Evolutionary conservation across 2,888 invertebrate species (phyloP).

Genomic region (Agrilus mali): DNA sequence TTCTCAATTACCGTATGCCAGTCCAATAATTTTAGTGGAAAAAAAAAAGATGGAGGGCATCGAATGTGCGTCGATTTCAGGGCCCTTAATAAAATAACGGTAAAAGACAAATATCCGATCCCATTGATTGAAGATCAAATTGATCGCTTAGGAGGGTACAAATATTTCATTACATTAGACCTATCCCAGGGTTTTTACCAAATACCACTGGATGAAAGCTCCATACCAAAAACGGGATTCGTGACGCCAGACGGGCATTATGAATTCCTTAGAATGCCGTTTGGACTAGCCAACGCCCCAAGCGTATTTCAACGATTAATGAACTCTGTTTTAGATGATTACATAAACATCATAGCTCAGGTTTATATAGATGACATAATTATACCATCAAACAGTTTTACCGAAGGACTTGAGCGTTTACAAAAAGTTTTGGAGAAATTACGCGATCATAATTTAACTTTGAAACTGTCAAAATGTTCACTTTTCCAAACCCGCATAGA

Average conservation of each 20-base stretch:
- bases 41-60: constrained; percentile 1
- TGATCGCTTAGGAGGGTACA: not conserved
- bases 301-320: constrained; percentile 2
- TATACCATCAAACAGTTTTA: constrained; percentile 10
- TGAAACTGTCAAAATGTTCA: no score
- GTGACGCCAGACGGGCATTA: constrained; percentile 1
- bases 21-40: constrained; percentile 1
- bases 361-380: constrained; percentile 12
- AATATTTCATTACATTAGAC: constrained; percentile 3
- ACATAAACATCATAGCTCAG: constrained; percentile 1
- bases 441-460: no score
- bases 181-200: constrained; percentile 2
- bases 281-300: not conserved
- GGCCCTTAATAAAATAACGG: constrained; percentile 1
- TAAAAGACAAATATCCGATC: constrained; percentile 2
- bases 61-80: constrained; percentile 2
- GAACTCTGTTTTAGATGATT: not conserved
- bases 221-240: constrained; percentile 3
- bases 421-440: no score
- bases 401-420: constrained; percentile 4
- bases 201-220: constrained; percentile 6
- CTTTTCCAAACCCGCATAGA: no score
- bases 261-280: no score
- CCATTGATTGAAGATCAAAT: constrained; percentile 3
- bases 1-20: constrained; percentile 1